Percentiles rank a stretch among this genome's conserved stretches.
Conservation (phyloP, 2,888 invertebrate genomes). For the Polyploca ridens region DNA sequence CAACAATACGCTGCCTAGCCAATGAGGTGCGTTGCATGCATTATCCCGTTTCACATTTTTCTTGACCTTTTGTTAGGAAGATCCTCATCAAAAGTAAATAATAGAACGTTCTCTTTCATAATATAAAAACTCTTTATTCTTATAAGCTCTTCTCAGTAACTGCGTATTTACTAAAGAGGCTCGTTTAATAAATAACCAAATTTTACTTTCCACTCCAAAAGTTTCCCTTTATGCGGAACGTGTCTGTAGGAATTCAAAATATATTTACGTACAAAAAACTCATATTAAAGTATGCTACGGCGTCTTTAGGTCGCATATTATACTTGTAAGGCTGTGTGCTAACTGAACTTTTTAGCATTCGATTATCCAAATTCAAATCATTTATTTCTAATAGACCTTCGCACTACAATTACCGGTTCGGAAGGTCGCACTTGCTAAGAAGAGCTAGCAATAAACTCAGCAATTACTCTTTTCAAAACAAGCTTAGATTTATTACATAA, state of each 20-base stretch:
- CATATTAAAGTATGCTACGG: conserved; percentile 36
- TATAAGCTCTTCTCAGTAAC: not conserved
- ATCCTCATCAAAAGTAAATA: too few relatives aligned
- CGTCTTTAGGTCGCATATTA: conserved; percentile 32
- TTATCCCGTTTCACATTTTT: too few relatives aligned
- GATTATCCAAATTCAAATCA: too few relatives aligned
- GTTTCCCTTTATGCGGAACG: conserved; percentile 37
- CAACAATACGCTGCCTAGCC: too few relatives aligned
- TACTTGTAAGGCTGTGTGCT: not conserved
- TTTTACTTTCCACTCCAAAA: conserved; percentile 32
- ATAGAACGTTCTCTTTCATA: not conserved
- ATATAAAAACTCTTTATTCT: not conserved
- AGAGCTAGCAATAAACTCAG: too few relatives aligned
- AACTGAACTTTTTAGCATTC: not conserved
- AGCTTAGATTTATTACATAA: too few relatives aligned
- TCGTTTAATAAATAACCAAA: conserved; percentile 7
- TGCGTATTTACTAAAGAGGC: not conserved
- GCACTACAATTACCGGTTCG: too few relatives aligned
- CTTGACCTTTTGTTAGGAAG: too few relatives aligned
- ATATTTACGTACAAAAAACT: conserved; percentile 44
- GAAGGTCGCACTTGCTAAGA: too few relatives aligned
- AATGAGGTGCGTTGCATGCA: too few relatives aligned
- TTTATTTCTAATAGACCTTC: too few relatives aligned
- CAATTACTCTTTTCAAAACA: too few relatives aligned
- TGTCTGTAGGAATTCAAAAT: conserved; percentile 39